phyloP scores from a whole-genome alignment of 2,113 vertebrate genomes.

The Nerophis lumbriciformis region DNA sequence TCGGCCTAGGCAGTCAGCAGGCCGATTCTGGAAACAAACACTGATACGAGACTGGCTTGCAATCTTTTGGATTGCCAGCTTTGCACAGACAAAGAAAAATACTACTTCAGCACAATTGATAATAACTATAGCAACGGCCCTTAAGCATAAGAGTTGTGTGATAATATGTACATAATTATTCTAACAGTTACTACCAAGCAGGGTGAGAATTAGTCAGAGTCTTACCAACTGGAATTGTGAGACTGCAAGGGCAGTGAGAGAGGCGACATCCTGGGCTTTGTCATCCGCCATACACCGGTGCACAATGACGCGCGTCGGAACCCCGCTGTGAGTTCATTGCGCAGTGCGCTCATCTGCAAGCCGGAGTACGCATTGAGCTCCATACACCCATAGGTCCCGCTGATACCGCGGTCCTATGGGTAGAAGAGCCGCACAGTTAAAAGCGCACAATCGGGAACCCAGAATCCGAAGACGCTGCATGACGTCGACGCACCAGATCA shows the following conservation, averaged over 20 bases:
- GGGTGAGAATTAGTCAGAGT: no score
- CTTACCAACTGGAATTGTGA: neutral
- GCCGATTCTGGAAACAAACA: no score
- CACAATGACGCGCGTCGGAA: neutral
- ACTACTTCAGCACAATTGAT: no score
- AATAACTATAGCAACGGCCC: no score
- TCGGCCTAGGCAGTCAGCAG: no score
- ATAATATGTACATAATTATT: no score
- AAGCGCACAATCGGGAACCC: constrained; percentile 22
- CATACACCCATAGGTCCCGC: constrained; percentile 27
- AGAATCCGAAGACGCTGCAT: constrained; percentile 50
- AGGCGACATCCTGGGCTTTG: constrained; percentile 8
- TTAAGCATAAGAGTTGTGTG: no score
- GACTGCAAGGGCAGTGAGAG: neutral
- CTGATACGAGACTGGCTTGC: no score
- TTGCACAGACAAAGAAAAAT: no score
- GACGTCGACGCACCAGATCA: constrained; percentile 46
- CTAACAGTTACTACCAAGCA: no score
- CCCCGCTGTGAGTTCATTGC: neutral
- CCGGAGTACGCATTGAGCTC: constrained; percentile 38
- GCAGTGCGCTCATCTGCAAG: constrained; percentile 36
- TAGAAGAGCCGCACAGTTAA: constrained; percentile 13
- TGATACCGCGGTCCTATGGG: constrained; percentile 29
- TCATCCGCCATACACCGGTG: neutral
- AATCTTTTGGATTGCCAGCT: no score